These are phyloP conservation scores for Tautogolabrus adspersus DNA, from an alignment of 2,113 vertebrate genomes.

Conservation along the genomic window DNA sequence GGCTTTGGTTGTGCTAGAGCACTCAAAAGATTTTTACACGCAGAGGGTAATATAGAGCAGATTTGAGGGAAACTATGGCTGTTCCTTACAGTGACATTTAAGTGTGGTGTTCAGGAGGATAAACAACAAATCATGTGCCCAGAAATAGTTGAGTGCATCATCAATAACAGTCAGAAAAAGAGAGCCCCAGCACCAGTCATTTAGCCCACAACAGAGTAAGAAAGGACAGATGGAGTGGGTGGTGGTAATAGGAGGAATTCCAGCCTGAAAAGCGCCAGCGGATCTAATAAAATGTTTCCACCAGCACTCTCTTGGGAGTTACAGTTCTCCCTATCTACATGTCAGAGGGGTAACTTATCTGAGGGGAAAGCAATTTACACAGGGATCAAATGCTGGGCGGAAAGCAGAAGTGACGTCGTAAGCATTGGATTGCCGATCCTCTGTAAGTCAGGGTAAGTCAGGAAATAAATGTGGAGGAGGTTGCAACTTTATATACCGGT, in stretches of 20 bases:
- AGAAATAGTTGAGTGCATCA: constrained; percentile 35
- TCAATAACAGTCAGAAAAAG: constrained; percentile 54
- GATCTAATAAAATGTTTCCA: constrained; percentile 79
- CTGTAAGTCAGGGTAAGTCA: constrained; percentile 41
- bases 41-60: constrained; percentile 26
- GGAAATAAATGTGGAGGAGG: constrained; percentile 67
- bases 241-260: constrained; percentile 62
- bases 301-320: constrained; percentile 65
- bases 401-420: constrained; percentile 73
- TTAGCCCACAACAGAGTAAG: constrained; percentile 34
- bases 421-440: constrained; percentile 64
- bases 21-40: constrained; percentile 13
- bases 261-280: constrained; percentile 57
- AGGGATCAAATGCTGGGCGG: constrained; percentile 78
- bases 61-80: constrained; percentile 57
- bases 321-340: constrained; percentile 74
- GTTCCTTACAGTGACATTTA: constrained; percentile 10
- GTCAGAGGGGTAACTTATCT: constrained; percentile 79
- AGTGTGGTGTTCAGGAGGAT: constrained; percentile 9
- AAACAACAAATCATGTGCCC: constrained; percentile 6
- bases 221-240: constrained; percentile 38
- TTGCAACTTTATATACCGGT: constrained; percentile 59
- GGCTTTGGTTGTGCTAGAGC: neutral
- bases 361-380: constrained; percentile 80
- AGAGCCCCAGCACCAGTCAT: constrained; percentile 29